Evolutionary conservation across 2,888 invertebrate genomes (phyloP).

Genomic region (Carterocephalus palaemon): DNA sequence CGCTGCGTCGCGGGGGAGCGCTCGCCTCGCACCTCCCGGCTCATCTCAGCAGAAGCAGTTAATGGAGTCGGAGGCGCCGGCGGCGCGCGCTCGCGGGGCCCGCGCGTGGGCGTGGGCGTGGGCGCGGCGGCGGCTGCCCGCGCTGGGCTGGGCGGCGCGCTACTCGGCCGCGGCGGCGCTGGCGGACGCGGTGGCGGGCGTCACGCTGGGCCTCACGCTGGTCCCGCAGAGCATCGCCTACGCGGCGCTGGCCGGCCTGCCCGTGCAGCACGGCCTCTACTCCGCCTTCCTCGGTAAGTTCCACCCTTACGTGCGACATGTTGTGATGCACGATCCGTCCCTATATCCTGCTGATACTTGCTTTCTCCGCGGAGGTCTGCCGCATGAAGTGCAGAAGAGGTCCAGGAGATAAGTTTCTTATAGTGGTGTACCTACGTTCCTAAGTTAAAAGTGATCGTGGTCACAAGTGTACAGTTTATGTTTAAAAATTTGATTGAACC

Average conservation of each 20-base stretch:
- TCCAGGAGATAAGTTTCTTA: too few relatives aligned
- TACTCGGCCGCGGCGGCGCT: conserved; percentile 84
- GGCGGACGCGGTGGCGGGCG: conserved; percentile 91
- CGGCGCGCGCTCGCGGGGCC: conserved; percentile 27
- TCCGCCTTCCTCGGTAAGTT: conserved; percentile 89
- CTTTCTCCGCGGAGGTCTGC: too few relatives aligned
- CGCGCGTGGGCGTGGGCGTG: conserved; percentile 37
- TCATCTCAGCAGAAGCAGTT: conserved; percentile 37
- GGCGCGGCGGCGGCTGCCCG: conserved; percentile 61
- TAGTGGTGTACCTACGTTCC: too few relatives aligned
- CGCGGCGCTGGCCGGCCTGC: conserved; percentile 89
- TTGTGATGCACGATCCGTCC: too few relatives aligned
- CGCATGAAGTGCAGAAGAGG: too few relatives aligned
- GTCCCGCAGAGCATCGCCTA: conserved; percentile 97
- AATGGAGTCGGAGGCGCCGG: conserved; percentile 40
- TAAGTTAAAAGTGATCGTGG: too few relatives aligned
- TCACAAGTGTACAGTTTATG: too few relatives aligned
- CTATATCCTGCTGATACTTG: too few relatives aligned
- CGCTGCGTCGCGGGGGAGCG: too few relatives aligned
- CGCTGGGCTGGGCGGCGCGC: conserved; percentile 82
- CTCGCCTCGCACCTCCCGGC: too few relatives aligned
- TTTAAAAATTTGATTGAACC: too few relatives aligned
- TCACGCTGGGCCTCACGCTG: conserved; percentile 93
- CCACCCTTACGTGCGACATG: background rate
- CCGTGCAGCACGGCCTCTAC: conserved; percentile 95